Conservation (phyloP, 2,797 vertebrate genomes). For the Galagoides demidoff region DNA sequence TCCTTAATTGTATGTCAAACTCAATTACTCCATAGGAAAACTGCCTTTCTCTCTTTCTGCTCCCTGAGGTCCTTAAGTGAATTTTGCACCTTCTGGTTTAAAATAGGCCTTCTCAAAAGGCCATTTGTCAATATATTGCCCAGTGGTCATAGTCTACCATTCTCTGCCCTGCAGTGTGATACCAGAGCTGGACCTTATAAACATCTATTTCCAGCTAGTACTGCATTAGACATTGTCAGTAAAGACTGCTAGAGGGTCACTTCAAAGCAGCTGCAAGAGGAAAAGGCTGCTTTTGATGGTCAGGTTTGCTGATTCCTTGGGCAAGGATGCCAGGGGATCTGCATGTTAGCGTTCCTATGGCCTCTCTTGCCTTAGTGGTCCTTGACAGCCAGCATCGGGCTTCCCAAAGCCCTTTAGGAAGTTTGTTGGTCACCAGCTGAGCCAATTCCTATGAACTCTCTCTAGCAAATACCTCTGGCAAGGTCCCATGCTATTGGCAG, state of each 20-base stretch:
- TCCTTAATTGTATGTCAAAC: background rate
- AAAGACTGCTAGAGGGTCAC: background rate
- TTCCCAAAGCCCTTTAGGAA: background rate
- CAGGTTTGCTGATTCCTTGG: background rate
- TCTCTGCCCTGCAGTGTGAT: background rate
- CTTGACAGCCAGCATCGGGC: background rate
- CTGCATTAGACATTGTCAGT: background rate
- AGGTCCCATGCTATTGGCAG: background rate
- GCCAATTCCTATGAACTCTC: background rate
- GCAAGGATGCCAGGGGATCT: background rate
- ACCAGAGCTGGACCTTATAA: background rate
- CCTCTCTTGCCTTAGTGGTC: background rate
- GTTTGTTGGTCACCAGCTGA: background rate
- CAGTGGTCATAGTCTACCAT: background rate
- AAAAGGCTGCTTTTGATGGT: background rate
- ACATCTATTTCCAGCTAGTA: background rate
- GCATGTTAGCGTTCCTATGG: background rate
- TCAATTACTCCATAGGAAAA: background rate
- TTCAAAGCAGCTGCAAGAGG: background rate
- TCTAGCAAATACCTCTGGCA: background rate
- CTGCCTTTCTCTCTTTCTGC: background rate
- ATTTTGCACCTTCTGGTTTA: background rate
- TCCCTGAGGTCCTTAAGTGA: background rate
- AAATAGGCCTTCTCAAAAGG: background rate
- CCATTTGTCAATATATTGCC: background rate